Percentiles rank a stretch among this genome's conserved stretches.
phyloP scores from a whole-genome alignment of 2,888 invertebrate species.

The Strigamia maritima region DNA sequence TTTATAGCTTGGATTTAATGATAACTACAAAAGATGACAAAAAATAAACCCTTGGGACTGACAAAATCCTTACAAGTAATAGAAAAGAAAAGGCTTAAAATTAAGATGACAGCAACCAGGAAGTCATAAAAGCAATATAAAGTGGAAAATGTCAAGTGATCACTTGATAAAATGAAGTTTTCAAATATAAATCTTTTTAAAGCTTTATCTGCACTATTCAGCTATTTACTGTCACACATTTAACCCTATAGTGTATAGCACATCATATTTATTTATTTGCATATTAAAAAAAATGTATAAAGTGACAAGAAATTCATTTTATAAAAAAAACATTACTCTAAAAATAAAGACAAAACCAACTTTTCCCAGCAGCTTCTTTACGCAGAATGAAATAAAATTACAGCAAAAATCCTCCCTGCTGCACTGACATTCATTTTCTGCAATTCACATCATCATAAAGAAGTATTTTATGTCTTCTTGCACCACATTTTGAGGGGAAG shows the following conservation, averaged over 20 bases:
- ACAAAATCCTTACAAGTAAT: neutral
- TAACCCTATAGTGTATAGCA: too few relatives aligned
- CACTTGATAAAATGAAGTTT: neutral
- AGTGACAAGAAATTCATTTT: neutral
- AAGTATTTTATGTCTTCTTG: slow-evolving; percentile 34
- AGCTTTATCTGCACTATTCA: too few relatives aligned
- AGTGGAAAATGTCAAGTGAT: slow-evolving; percentile 9
- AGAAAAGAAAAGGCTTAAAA: neutral
- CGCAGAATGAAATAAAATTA: slow-evolving; percentile 28
- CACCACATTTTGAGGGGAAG: slow-evolving; percentile 21
- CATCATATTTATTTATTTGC: too few relatives aligned
- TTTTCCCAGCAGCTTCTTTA: slow-evolving; percentile 1
- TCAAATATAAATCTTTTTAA: too few relatives aligned
- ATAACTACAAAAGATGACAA: neutral
- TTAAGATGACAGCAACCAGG: neutral
- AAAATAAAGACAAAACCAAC: neutral
- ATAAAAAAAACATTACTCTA: neutral
- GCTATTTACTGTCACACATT: too few relatives aligned
- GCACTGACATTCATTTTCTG: slow-evolving; percentile 31
- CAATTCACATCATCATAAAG: slow-evolving; percentile 32
- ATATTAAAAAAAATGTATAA: neutral
- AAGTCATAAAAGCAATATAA: neutral
- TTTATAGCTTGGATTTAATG: neutral
- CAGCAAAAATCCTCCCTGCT: slow-evolving; percentile 33
- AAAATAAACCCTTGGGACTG: neutral